Evolutionary conservation across 2,888 invertebrate genomes (phyloP), one percentile per base, ranked within the genome.

Genomic region (Polydesmus complanatus): DNA sequence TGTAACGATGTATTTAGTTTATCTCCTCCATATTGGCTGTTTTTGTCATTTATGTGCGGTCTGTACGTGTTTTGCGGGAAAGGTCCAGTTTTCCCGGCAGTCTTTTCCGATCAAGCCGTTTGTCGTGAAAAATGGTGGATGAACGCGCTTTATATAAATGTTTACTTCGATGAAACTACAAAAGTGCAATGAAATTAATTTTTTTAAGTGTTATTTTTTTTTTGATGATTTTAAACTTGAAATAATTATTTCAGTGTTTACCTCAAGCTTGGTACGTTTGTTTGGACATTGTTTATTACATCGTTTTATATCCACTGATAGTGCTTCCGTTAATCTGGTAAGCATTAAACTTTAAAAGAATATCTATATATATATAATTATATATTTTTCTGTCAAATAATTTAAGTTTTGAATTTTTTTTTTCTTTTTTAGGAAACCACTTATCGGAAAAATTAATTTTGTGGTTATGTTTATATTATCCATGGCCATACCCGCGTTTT

Each of bases 241-340:
- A 56, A 37, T 14, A 37, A 37, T 37, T 37, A 37, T 37, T n/a
- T 14, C 37, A 37, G 60, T 60, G 60, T 23, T 27, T 60, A 2
- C 60, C 60, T 21, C 60, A 60, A 54, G 37, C 48, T 3, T 60
- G 60, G 60, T 60, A 60, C 47, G 23, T 60, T 3, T 60, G 60
- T 21, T 23, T 60, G 23, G 60, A 60, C 49, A 23, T 60, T 8
- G 47, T 47, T 1, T 60, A 48, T 18, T 60, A 60, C 25, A 27
- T 60, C 19, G 3, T 60, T 14, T 8, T 52, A 19, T 37, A 37
- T 37, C 60, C 60, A 19, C 26, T 60, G 3, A 54, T 60, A 22
- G n/a, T 60, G 22, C 47, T 51, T 19, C 60, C 60, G 3, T 23
- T 60, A 23, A 52, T 54, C 27, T 54, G 27, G 60, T 60, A 60